Evolutionary conservation across 2,888 invertebrate genomes (phyloP).

Genomic region (Caenorhabditis macrosperma): DNA sequence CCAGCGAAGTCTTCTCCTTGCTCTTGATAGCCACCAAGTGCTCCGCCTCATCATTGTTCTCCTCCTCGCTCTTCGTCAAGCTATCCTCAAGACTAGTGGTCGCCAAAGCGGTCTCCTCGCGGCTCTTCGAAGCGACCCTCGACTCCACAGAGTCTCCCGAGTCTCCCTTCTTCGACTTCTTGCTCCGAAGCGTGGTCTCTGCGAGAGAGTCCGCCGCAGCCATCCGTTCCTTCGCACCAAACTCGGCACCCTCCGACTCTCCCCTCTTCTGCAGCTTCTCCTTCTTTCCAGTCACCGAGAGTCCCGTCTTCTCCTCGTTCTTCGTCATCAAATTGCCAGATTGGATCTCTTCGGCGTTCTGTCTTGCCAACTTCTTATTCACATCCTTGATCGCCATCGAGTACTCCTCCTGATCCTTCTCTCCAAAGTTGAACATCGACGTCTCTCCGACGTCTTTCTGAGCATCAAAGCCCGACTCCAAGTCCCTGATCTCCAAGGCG

Average conservation of each 20-base stretch:
- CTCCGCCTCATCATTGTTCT: constrained; percentile 16
- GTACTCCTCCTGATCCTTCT: constrained; percentile 38
- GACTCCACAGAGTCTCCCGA: neutral
- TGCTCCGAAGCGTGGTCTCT: constrained; percentile 22
- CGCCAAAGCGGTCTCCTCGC: constrained; percentile 3
- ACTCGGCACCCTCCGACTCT: constrained; percentile 20
- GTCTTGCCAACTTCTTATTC: constrained; percentile 35
- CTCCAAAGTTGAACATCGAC: constrained; percentile 34
- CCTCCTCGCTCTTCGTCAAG: constrained; percentile 29
- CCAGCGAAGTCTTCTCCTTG: constrained; percentile 46
- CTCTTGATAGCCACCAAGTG: constrained; percentile 33
- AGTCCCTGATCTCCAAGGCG: constrained; percentile 11
- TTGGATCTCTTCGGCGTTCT: constrained; percentile 48
- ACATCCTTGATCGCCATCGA: constrained; percentile 45
- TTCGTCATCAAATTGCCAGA: constrained; percentile 30
- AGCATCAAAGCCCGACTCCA: neutral
- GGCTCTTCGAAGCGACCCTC: neutral
- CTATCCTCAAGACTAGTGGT: constrained; percentile 32
- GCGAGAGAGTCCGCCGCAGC: constrained; percentile 21
- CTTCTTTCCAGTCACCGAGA: constrained; percentile 33
- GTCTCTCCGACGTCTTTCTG: neutral
- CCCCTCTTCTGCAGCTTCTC: constrained; percentile 24
- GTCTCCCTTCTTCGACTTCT: constrained; percentile 30
- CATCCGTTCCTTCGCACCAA: constrained; percentile 7
- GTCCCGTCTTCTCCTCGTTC: constrained; percentile 41